phyloP scores from a whole-genome alignment of 2,888 invertebrate genomes.

The Dicycla oo region DNA sequence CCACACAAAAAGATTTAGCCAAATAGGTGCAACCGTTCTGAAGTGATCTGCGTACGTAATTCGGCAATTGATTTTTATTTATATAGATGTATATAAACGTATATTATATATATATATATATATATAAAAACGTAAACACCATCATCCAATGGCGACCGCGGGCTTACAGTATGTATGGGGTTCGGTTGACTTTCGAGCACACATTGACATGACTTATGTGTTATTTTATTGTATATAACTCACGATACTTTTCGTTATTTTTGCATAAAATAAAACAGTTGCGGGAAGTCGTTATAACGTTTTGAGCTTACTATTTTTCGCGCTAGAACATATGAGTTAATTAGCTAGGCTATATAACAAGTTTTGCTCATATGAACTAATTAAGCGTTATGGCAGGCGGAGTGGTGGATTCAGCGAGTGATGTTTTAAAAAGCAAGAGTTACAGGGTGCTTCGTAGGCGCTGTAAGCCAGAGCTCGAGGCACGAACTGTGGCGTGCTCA shows the following conservation, averaged over 20 bases:
- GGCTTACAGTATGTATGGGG: no score
- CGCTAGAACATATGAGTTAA: conserved; percentile 33
- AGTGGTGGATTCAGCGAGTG: conserved; percentile 33
- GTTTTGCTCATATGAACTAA: conserved; percentile 51
- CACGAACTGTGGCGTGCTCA: conserved; percentile 75
- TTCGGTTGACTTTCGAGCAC: no score
- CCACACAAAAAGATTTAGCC: no score
- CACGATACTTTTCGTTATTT: conserved; percentile 21
- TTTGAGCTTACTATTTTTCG: conserved; percentile 39
- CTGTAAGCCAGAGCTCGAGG: conserved; percentile 63
- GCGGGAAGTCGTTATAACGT: conserved; percentile 14
- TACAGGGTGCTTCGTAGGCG: conserved; percentile 45
- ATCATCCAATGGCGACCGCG: no score
- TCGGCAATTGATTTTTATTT: no score
- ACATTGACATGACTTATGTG: no score
- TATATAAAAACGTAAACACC: no score
- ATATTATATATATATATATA: no score
- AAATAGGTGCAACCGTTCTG: no score
- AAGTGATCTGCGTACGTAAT: no score
- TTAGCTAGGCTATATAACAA: conserved; percentile 48
- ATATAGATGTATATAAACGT: no score
- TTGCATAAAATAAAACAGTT: conserved; percentile 15
- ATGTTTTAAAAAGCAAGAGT: conserved; percentile 54
- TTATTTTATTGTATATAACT: no score
- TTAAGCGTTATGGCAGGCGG: conserved; percentile 39